phyloP scores from a whole-genome alignment of 2,113 vertebrate genomes.

The Zosterops lateralis region DNA sequence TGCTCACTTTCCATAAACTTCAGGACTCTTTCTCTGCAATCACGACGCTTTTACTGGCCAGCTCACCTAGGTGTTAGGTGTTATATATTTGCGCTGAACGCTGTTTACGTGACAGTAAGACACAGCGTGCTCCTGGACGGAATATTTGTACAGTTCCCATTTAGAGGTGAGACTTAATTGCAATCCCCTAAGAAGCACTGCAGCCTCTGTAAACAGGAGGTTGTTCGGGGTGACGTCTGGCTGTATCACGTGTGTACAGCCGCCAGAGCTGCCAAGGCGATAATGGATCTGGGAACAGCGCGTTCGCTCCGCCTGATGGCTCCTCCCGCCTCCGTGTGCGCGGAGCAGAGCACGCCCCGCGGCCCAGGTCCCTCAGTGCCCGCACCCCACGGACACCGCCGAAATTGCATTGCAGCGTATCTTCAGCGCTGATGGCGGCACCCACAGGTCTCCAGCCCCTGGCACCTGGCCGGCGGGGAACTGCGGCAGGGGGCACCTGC shows the following conservation, averaged over 20 bases:
- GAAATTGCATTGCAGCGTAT: rapidly evolving
- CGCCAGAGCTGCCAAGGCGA: not conserved
- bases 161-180: not conserved
- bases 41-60: not conserved
- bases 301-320: not conserved
- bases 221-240: not conserved
- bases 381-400: rapidly evolving
- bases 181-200: not conserved
- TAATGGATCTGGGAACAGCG: not conserved
- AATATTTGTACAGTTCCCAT: not conserved
- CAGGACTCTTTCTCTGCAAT: not conserved
- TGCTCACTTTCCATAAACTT: not conserved
- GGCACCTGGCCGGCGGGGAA: not conserved
- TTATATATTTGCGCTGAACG: not conserved
- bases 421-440: rapidly evolving
- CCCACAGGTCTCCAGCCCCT: rapidly evolving
- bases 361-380: rapidly evolving
- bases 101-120: not conserved
- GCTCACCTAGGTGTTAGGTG: not conserved
- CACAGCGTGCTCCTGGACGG: not conserved
- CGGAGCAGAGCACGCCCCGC: not conserved
- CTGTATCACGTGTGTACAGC: not conserved
- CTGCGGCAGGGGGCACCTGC: no score
- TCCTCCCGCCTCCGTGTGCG: not conserved
- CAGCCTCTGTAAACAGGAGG: not conserved